A percentile compares a stretch with the other conserved stretches of the same genome.
Evolutionary conservation across 2,797 vertebrate species (phyloP).

Genomic region (Lepus oiostolus): DNA sequence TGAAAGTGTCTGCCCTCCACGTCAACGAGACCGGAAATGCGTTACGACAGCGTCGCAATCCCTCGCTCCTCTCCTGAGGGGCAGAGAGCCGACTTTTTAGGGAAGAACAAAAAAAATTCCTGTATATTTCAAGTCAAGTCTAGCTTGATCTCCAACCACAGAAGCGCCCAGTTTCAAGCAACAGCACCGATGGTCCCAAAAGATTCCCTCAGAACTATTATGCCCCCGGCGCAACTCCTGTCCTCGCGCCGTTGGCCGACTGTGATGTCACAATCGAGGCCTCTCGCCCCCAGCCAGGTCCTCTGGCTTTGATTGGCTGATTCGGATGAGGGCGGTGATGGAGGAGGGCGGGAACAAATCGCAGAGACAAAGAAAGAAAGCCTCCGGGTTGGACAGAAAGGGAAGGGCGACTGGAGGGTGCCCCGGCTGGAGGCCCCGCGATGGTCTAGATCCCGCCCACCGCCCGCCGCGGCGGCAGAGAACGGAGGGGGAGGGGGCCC

Average conservation of each 20-base stretch:
- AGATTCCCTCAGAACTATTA: background rate
- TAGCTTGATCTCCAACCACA: background rate
- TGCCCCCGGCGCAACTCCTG: no score
- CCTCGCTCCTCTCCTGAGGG: background rate
- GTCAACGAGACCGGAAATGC: background rate
- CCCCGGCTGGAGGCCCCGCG: background rate
- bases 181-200: background rate
- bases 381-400: background rate
- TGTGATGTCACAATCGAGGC: constrained; percentile 69
- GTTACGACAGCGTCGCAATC: background rate
- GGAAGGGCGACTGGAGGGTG: background rate
- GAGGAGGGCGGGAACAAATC: constrained; percentile 64
- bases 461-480: background rate
- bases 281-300: background rate
- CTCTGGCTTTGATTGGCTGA: constrained; percentile 63
- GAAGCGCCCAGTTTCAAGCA: background rate
- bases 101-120: background rate
- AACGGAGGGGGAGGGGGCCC: background rate
- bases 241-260: no score
- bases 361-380: constrained; percentile 65
- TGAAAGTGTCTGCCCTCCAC: background rate
- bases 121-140: background rate
- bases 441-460: background rate
- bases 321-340: constrained; percentile 18
- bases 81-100: background rate